Evolutionary conservation across 2,113 vertebrate species (phyloP).

Genomic region (Muntiacus muntjak): DNA sequence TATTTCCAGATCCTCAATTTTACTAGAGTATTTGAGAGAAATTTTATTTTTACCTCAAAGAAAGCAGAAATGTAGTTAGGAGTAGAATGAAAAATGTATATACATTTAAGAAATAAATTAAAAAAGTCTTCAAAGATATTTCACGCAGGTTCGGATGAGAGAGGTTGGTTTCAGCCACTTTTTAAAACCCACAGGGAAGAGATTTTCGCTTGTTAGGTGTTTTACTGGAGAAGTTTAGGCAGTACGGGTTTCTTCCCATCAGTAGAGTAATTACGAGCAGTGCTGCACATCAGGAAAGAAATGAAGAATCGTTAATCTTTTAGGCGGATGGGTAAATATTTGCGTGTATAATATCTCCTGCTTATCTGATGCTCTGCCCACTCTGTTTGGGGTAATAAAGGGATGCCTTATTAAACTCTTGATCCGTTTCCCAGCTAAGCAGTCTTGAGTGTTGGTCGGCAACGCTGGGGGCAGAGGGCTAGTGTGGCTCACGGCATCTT

Average conservation of each 20-base stretch:
- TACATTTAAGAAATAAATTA: constrained; percentile 8
- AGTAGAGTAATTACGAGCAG: background rate
- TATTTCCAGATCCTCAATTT: background rate
- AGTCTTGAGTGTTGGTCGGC: background rate
- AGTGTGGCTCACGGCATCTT: constrained; percentile 27
- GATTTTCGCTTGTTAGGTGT: background rate
- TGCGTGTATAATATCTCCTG: background rate
- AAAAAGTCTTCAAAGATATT: background rate
- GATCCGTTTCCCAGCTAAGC: background rate
- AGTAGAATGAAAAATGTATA: background rate
- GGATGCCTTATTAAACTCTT: background rate
- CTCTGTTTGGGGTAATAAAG: background rate
- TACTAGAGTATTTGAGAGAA: background rate
- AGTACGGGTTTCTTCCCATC: background rate
- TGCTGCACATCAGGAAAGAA: background rate
- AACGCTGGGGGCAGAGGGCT: rapidly evolving
- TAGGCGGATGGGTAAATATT: no score
- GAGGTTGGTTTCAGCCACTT: background rate
- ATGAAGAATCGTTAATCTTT: background rate
- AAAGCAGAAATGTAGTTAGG: background rate
- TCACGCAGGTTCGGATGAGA: background rate
- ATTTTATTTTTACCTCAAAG: constrained; percentile 12
- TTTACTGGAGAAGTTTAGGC: background rate
- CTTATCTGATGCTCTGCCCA: background rate
- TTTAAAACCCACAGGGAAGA: background rate